These are phyloP conservation scores for Halcyon leucocephala DNA, from an alignment of 2,797 vertebrate species.

Conservation along the genomic window DNA sequence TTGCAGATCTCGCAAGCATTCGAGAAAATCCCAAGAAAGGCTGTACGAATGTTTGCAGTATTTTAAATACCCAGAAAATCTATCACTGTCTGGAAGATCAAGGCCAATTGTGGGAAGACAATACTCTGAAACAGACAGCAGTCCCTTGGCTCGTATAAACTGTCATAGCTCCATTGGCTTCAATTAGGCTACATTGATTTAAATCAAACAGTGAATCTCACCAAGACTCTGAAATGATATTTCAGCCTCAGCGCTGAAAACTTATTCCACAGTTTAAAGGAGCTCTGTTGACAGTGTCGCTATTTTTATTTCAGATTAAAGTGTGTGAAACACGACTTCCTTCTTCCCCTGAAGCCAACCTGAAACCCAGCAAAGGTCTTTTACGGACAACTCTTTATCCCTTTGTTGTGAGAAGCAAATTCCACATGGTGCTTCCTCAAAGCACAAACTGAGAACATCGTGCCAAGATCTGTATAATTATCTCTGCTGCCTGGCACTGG, in stretches of 20 bases:
- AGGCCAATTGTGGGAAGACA: slow-evolving; percentile 28
- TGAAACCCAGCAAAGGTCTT: background rate
- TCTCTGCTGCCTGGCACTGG: slow-evolving; percentile 35
- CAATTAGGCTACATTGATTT: slow-evolving; percentile 22
- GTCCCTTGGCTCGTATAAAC: slow-evolving; percentile 8
- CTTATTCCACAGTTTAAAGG: background rate
- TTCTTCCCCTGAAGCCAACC: slow-evolving; percentile 14
- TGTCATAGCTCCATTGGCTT: slow-evolving; percentile 21
- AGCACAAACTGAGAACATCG: background rate
- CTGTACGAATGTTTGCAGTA: background rate
- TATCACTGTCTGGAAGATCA: background rate
- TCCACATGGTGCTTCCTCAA: slow-evolving; percentile 21
- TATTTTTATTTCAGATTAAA: slow-evolving; percentile 6
- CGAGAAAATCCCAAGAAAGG: background rate
- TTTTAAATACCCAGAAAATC: background rate
- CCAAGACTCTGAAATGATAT: background rate
- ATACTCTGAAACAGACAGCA: slow-evolving; percentile 3
- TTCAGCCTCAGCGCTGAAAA: slow-evolving; percentile 40
- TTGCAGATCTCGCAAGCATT: background rate
- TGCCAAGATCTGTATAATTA: slow-evolving; percentile 60
- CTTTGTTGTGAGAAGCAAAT: slow-evolving; percentile 19
- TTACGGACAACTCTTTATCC: background rate
- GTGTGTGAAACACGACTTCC: background rate
- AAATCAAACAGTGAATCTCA: slow-evolving; percentile 28
- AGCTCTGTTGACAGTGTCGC: background rate